These are phyloP conservation scores for Danio jaintianensis DNA, from an alignment of 2,797 vertebrate species.

Conservation along the genomic window DNA sequence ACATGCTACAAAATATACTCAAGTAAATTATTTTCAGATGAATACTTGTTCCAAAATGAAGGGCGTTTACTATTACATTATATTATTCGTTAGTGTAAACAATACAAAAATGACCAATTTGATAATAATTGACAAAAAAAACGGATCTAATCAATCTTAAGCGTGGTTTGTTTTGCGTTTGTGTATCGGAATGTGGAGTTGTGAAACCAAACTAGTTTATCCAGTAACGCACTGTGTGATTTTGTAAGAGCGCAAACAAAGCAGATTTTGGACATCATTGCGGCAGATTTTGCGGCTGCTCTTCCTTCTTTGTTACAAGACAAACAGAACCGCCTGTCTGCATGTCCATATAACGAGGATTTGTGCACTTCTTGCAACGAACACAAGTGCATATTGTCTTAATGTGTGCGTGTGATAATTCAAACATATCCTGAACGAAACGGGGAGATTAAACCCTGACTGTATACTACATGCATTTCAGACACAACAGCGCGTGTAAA, in stretches of 20 bases:
- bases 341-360: slow-evolving; percentile 33
- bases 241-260: slow-evolving; percentile 39
- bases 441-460: neutral
- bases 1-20: neutral
- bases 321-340: slow-evolving; percentile 57
- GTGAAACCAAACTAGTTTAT: slow-evolving; percentile 41
- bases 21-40: neutral
- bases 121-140: neutral
- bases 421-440: neutral
- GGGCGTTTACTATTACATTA: neutral
- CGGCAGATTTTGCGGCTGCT: slow-evolving; percentile 27
- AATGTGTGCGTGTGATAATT: neutral
- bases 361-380: neutral
- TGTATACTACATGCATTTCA: neutral
- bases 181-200: slow-evolving; percentile 14
- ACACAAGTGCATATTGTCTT: neutral
- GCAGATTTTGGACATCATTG: slow-evolving; percentile 3
- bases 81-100: neutral
- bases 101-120: neutral
- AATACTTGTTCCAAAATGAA: too few species aligned
- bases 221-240: slow-evolving; percentile 16
- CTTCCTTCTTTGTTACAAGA: slow-evolving; percentile 10
- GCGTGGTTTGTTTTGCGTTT: neutral
- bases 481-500: slow-evolving; percentile 1
- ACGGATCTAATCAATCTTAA: neutral